Conservation (phyloP, 2,113 vertebrate genomes). For the Hemicordylus capensis region DNA sequence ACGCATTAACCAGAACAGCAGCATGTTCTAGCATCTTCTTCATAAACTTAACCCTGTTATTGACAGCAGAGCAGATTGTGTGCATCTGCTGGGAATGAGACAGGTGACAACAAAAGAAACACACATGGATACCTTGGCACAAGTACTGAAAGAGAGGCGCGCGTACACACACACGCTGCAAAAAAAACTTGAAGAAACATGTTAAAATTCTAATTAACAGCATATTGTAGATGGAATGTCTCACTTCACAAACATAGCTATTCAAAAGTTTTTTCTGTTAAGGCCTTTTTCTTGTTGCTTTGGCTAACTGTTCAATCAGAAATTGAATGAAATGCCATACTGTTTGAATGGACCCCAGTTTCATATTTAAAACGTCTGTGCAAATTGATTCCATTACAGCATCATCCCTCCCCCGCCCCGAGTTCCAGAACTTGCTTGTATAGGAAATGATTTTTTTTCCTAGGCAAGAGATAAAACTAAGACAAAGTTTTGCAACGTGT, state of each 20-base stretch:
- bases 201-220: conserved; percentile 78
- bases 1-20: conserved; percentile 74
- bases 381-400: background rate
- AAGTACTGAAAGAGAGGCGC: conserved; percentile 77
- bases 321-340: background rate
- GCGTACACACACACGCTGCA: conserved; percentile 16
- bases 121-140: conserved; percentile 93
- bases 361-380: background rate
- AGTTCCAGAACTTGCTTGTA: background rate
- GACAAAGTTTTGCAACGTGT: conserved; percentile 67
- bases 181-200: conserved; percentile 78
- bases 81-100: conserved; percentile 90
- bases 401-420: too few species aligned
- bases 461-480: conserved; percentile 52
- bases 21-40: conserved; percentile 85
- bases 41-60: conserved; percentile 82
- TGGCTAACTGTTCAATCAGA: background rate
- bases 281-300: conserved; percentile 12
- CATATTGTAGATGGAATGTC: conserved; percentile 62
- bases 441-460: background rate
- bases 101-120: conserved; percentile 94
- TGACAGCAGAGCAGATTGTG: conserved; percentile 87
- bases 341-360: background rate
- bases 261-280: conserved; percentile 37
- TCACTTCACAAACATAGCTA: conserved; percentile 32